phyloP scores from a whole-genome alignment of 2,113 vertebrate species.

The Aphyosemion australe region DNA sequence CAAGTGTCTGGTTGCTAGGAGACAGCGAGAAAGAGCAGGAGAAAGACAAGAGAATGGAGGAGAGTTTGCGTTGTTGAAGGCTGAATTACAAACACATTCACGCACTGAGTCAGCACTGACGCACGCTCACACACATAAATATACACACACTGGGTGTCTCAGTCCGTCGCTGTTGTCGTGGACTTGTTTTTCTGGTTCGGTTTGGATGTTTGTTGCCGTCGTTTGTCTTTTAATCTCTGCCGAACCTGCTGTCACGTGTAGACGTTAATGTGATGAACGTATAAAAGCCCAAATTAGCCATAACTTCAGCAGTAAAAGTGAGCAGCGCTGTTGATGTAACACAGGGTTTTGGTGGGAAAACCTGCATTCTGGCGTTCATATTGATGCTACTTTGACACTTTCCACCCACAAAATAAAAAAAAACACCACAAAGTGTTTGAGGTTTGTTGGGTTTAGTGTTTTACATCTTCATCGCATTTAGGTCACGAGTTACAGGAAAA shows the following conservation, averaged over 20 bases:
- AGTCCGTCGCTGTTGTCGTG: slow-evolving; percentile 54
- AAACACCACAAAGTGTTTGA: not conserved
- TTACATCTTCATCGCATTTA: no score
- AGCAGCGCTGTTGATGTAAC: not conserved
- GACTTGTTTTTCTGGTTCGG: slow-evolving; percentile 69
- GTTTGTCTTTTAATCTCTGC: slow-evolving; percentile 22
- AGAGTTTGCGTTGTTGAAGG: slow-evolving; percentile 82
- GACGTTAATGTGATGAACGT: slow-evolving; percentile 1
- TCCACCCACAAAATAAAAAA: not conserved
- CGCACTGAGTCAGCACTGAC: slow-evolving; percentile 82
- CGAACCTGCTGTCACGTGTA: slow-evolving; percentile 29
- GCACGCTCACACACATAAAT: slow-evolving; percentile 60
- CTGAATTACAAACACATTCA: slow-evolving; percentile 82
- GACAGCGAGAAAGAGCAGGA: slow-evolving; percentile 64
- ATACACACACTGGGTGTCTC: slow-evolving; percentile 52
- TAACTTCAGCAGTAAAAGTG: not conserved
- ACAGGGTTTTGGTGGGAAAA: not conserved
- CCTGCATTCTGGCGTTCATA: not conserved
- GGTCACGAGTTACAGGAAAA: no score
- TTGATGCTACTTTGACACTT: not conserved
- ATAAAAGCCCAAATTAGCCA: not conserved
- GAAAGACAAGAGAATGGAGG: slow-evolving; percentile 68
- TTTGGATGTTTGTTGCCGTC: slow-evolving; percentile 43
- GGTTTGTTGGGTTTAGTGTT: not conserved
- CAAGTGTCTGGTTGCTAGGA: slow-evolving; percentile 86